Percentiles rank a stretch among this genome's conserved stretches.
Evolutionary conservation across 2,113 vertebrate genomes (phyloP).

Genomic region (Vulpes vulpes): DNA sequence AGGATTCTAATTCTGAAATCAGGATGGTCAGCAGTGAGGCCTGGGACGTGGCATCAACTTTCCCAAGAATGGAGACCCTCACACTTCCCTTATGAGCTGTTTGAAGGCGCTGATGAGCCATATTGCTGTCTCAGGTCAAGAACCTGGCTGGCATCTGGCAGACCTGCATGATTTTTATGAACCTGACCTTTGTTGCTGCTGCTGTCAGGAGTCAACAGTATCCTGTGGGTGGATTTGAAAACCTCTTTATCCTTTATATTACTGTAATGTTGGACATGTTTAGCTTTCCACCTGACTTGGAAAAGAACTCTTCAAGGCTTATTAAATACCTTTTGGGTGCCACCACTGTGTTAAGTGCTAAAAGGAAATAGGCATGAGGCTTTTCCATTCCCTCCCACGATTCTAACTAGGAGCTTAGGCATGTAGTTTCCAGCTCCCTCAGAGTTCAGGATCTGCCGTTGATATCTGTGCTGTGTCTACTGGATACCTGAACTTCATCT

Average conservation of each 20-base stretch:
- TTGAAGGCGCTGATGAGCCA: rapidly evolving
- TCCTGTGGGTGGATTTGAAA: not conserved
- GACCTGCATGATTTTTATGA: not conserved
- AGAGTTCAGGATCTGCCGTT: not conserved
- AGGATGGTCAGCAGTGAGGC: not conserved
- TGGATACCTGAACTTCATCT: not conserved
- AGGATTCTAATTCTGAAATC: not conserved
- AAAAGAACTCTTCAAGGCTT: not conserved
- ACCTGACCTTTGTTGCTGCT: not conserved
- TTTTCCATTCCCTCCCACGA: rapidly evolving
- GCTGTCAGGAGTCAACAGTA: not conserved
- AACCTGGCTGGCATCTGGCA: not conserved
- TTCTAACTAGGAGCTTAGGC: not conserved
- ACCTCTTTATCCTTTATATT: not conserved
- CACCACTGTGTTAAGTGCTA: not conserved
- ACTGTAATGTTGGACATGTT: not conserved
- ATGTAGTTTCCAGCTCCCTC: not conserved
- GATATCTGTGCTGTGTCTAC: not conserved
- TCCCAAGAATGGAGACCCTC: not conserved
- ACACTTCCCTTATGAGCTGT: not conserved
- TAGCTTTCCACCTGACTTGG: not conserved
- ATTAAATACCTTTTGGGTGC: not conserved
- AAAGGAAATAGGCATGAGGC: not conserved
- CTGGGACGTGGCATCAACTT: not conserved
- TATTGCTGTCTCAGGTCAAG: not conserved